Conservation (phyloP, 2,113 vertebrate species). For the Corapipo altera region DNA sequence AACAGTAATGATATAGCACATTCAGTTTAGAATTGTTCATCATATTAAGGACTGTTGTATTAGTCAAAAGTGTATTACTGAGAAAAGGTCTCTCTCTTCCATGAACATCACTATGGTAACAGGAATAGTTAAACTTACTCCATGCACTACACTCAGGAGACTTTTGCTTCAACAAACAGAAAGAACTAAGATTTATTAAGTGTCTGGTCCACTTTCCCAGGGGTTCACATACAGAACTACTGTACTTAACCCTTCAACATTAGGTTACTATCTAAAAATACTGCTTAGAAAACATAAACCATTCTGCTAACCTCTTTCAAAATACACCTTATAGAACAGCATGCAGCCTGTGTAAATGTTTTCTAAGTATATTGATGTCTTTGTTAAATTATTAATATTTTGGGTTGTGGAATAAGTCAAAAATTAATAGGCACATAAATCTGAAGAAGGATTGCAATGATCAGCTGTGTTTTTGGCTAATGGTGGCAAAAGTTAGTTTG, state of each 20-base stretch:
- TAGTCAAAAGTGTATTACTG: background rate
- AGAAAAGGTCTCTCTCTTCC: background rate
- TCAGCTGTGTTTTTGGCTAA: background rate
- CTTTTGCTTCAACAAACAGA: background rate
- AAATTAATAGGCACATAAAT: conserved; percentile 13
- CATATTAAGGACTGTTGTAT: background rate
- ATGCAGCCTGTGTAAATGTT: background rate
- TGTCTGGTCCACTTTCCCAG: background rate
- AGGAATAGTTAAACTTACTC: background rate
- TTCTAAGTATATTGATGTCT: background rate
- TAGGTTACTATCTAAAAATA: background rate
- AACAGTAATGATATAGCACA: background rate
- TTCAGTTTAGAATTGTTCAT: background rate
- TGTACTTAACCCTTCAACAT: background rate
- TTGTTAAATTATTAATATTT: conserved; percentile 38
- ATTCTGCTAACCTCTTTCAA: background rate
- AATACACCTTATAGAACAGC: background rate
- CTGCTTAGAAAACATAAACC: background rate
- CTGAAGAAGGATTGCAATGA: background rate
- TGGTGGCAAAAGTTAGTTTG: background rate
- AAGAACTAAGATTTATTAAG: background rate
- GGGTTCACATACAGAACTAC: background rate
- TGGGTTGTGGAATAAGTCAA: background rate
- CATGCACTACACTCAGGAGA: background rate
- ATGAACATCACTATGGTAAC: conserved; percentile 7